Conservation (phyloP, 2,888 invertebrate species). For the Cerastis leucographa region DNA sequence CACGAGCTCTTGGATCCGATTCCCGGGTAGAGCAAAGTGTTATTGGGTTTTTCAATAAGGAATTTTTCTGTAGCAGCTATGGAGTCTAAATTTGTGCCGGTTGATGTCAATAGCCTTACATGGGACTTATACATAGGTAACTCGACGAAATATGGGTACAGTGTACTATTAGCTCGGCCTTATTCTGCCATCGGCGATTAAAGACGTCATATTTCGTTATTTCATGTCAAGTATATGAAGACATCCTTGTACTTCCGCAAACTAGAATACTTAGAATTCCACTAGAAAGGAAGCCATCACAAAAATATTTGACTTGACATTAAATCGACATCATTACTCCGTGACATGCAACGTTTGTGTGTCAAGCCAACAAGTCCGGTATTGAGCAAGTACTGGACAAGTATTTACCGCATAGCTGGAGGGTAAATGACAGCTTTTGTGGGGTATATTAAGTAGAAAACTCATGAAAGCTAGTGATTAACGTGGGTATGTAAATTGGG, state of each 20-base stretch:
- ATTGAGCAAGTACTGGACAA: conserved; percentile 40
- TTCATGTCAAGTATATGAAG: conserved; percentile 36
- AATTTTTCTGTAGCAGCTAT: not conserved
- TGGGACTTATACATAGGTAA: too few relatives aligned
- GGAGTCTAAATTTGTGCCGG: not conserved
- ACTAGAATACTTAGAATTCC: not conserved
- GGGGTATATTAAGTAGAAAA: conserved; percentile 43
- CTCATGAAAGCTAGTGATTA: conserved; percentile 56
- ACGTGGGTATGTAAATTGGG: conserved; percentile 37
- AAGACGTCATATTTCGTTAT: not conserved
- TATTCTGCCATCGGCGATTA: not conserved
- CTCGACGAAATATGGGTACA: too few relatives aligned
- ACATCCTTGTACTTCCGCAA: conserved; percentile 6
- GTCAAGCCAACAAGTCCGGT: conserved; percentile 45
- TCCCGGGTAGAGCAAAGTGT: not conserved
- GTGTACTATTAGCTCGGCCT: not conserved
- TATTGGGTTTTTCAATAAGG: not conserved
- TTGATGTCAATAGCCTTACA: not conserved
- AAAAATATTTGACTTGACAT: conserved; percentile 46
- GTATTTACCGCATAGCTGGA: conserved; percentile 53
- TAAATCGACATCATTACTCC: conserved; percentile 45
- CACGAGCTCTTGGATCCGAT: not conserved
- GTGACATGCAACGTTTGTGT: conserved; percentile 55
- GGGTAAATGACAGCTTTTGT: conserved; percentile 48
- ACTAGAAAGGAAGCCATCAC: conserved; percentile 23